Evolutionary conservation across 2,113 vertebrate genomes (phyloP).

Genomic region (Grus americana): DNA sequence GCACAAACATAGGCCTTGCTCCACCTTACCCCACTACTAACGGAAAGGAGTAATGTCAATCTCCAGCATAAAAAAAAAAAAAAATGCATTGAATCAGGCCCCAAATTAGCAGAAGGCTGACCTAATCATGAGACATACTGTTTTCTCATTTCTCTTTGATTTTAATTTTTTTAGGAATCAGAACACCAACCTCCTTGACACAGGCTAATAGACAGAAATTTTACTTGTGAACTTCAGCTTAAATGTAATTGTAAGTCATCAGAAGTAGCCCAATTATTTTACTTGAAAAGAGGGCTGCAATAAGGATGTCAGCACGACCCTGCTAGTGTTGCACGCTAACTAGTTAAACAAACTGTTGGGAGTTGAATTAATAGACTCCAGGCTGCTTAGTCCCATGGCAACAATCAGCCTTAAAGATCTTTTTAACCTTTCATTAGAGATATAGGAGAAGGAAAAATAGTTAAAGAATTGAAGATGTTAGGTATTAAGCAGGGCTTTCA

Average conservation of each 20-base stretch:
- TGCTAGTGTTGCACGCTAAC: background rate
- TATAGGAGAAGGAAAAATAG: background rate
- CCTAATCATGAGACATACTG: background rate
- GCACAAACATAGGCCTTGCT: background rate
- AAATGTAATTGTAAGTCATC: background rate
- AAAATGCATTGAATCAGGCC: background rate
- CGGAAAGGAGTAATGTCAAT: background rate
- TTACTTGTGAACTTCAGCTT: background rate
- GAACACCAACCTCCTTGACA: background rate
- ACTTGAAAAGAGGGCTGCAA: background rate
- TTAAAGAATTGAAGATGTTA: background rate
- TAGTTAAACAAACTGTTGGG: conserved; percentile 11
- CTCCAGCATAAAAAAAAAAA: background rate
- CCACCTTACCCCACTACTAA: background rate
- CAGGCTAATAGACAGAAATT: background rate
- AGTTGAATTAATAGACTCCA: conserved; percentile 17
- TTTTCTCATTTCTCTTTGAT: background rate
- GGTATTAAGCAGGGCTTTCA: background rate
- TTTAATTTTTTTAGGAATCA: background rate
- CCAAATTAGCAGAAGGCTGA: background rate
- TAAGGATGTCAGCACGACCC: background rate
- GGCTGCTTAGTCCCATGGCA: conserved; percentile 45
- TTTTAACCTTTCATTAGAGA: conserved; percentile 31
- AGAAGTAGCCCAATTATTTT: background rate
- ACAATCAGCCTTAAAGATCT: conserved; percentile 48